These are phyloP conservation scores for Sakesphorus luctuosus DNA, from an alignment of 2,113 vertebrate genomes.

Conservation along the genomic window DNA sequence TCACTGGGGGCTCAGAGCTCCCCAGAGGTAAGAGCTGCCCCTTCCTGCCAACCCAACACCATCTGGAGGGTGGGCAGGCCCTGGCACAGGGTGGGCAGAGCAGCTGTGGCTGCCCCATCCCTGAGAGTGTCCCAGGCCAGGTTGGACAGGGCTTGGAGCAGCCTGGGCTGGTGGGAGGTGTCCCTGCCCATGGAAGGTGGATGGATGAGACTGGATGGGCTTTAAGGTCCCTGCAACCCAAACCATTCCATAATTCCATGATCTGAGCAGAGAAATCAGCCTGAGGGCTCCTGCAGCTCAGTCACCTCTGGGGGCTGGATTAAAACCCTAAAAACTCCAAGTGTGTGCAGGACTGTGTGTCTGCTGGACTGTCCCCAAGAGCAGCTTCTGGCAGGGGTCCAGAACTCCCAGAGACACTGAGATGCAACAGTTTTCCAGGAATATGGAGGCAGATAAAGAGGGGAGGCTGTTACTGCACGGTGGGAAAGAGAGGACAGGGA, in stretches of 20 bases:
- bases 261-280: neutral
- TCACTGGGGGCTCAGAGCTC: neutral
- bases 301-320: neutral
- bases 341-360: neutral
- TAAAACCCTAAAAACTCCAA: fast-evolving
- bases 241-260: fast-evolving
- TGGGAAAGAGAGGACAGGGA: neutral
- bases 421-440: neutral
- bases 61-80: neutral
- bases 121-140: neutral
- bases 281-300: neutral
- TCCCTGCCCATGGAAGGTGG: neutral
- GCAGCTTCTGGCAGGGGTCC: neutral
- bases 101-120: neutral
- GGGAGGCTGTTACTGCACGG: neutral
- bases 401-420: neutral
- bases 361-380: neutral
- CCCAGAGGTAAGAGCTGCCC: neutral
- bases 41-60: neutral
- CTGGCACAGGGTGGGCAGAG: neutral
- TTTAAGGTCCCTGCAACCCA: neutral
- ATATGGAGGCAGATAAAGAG: neutral
- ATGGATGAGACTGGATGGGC: fast-evolving
- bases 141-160: neutral
- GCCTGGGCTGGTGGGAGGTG: fast-evolving